phyloP scores from a whole-genome alignment of 2,113 vertebrate genomes.

The Mesitornis unicolor region DNA sequence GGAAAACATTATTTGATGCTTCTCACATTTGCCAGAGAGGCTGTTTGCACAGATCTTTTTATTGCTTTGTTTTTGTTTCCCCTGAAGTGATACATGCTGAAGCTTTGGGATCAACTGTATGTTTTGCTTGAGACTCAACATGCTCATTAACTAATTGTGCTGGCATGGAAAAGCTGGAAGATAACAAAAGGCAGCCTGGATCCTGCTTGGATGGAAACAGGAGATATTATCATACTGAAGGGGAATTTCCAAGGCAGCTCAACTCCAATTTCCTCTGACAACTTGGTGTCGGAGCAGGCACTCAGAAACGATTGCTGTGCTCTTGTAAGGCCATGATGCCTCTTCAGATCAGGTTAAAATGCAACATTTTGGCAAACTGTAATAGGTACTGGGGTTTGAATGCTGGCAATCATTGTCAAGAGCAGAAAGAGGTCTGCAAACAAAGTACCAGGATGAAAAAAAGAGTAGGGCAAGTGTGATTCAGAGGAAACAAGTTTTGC shows the following conservation, averaged over 20 bases:
- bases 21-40: background rate
- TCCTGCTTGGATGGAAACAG: background rate
- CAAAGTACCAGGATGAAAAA: background rate
- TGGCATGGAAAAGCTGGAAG: background rate
- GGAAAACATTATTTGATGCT: background rate
- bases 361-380: background rate
- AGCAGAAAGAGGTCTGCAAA: background rate
- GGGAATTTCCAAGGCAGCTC: background rate
- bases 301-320: background rate
- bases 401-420: fast-evolving
- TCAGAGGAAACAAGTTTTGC: background rate
- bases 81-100: background rate
- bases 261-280: fast-evolving
- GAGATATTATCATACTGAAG: background rate
- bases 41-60: background rate
- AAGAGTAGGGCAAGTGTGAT: background rate
- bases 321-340: background rate
- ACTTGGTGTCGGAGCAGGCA: background rate
- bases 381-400: background rate
- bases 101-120: background rate
- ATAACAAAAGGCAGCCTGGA: background rate
- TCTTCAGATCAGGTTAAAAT: background rate
- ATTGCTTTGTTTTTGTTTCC: background rate
- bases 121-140: conserved; percentile 2
- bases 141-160: conserved; percentile 1